These are phyloP conservation scores for Notospermus geniculatus DNA, from an alignment of 1,140 invertebrate genomes.

Conservation along the genomic window DNA sequence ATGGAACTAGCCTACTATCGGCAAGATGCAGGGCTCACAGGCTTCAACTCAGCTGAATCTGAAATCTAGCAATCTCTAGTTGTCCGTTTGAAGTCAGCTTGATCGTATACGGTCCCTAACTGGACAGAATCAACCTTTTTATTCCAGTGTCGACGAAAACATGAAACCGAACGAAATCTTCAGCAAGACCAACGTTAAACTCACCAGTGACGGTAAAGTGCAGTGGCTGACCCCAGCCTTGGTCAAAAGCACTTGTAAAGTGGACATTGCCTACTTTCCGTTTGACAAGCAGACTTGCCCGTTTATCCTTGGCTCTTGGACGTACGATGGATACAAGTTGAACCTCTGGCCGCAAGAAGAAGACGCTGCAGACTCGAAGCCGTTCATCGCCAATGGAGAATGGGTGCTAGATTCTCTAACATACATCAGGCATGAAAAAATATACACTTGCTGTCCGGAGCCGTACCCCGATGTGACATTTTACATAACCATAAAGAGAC, in stretches of 20 bases:
- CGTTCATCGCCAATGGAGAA: constrained; percentile 62
- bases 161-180: constrained; percentile 49
- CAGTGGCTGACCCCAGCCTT: constrained; percentile 18
- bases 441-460: constrained; percentile 70
- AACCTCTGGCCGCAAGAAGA: constrained; percentile 59
- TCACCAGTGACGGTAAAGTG: constrained; percentile 36
- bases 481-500: constrained; percentile 31
- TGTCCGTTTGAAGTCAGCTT: too few species aligned
- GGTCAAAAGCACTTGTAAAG: constrained; percentile 76
- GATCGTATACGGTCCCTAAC: too few species aligned
- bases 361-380: constrained; percentile 57
- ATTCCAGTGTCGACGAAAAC: constrained; percentile 55
- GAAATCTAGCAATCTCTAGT: too few species aligned
- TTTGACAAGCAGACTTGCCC: constrained; percentile 70
- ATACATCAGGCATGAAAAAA: constrained; percentile 29
- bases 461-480: constrained; percentile 41
- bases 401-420: constrained; percentile 59
- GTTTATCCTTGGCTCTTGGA: constrained; percentile 54
- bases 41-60: too few species aligned
- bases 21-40: too few species aligned
- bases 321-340: constrained; percentile 46
- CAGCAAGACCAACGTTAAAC: constrained; percentile 53
- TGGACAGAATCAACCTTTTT: too few species aligned
- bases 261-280: constrained; percentile 76
- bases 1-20: too few species aligned